Base-by-base conservation (phyloP, 2,113 vertebrate genomes). In the Podiceps cristatus region DNA sequence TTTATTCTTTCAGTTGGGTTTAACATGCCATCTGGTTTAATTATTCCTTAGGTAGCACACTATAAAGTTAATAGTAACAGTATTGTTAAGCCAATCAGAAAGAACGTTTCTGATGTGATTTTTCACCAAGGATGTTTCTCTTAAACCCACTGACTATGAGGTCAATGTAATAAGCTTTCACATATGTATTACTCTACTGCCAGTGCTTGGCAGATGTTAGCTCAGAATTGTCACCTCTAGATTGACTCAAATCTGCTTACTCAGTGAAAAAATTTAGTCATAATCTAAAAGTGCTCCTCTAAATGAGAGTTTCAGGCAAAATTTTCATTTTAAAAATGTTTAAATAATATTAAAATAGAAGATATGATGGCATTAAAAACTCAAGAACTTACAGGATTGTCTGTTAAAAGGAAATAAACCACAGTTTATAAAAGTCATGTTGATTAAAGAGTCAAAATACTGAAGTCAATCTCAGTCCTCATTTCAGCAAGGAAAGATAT, bases 21-120 rank as follows among this genome's bases (percentile, higher is more conserved):
- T 95, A 97, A 28, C 58, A 96, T 9, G 9, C 98, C 98, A 98
- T 98, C 98, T 98, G 98, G 96, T 98, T 98, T 98, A 97, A 98
- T 98, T 96, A 98, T 97, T 98, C 98, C 93, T 97, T 86, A 95
- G 98, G 98, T 97, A 94, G 90, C 76, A 90, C 53, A 45, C 94
- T 88, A 82, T 98, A 91, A 97, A 98, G 95, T 98, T 98, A 98
- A 98, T 91, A 98, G 98, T 86, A 96, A 93, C 83, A 74, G 81
- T 80, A 37, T 28, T 49, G 74, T 94, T 59, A 93, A 96, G 81
- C 96, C 97, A 93, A 95, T 96, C 84, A 91, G 91, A 85, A 97
- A 95, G 72, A 97, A 63, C 7, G 8, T 59, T 86, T 92, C 74
- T 29, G 11, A 74, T 93, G 87, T 82, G 94, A 88, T 88, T 93